Evolutionary conservation across 2,797 vertebrate genomes (phyloP).

Genomic region (Oryzias sinensis): DNA sequence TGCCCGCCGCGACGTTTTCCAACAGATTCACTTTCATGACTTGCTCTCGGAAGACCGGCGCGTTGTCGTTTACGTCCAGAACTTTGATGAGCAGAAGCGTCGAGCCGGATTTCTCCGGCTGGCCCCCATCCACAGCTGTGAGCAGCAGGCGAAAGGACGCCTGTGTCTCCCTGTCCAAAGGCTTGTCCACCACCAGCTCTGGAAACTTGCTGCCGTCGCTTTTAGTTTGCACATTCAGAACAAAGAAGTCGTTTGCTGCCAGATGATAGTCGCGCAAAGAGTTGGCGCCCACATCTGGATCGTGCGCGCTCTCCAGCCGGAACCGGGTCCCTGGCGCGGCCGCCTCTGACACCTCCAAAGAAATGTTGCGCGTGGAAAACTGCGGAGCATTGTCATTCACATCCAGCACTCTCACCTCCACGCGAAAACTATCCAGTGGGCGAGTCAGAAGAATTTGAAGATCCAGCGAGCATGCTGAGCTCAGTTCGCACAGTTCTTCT

Average conservation of each 20-base stretch:
- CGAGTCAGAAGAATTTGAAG: constrained; percentile 86
- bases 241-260: constrained; percentile 83
- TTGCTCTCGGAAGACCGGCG: constrained; percentile 83
- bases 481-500: constrained; percentile 86
- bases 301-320: constrained; percentile 91
- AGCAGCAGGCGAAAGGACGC: constrained; percentile 85
- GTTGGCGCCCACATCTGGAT: constrained; percentile 93
- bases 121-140: constrained; percentile 89
- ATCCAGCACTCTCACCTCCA: constrained; percentile 89
- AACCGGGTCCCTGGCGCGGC: constrained; percentile 84
- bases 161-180: constrained; percentile 88
- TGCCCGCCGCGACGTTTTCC: constrained; percentile 86
- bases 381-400: constrained; percentile 93
- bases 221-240: constrained; percentile 86
- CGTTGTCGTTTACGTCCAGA: constrained; percentile 93
- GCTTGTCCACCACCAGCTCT: constrained; percentile 87
- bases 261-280: constrained; percentile 87
- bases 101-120: constrained; percentile 86
- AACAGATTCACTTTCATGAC: constrained; percentile 81
- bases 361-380: constrained; percentile 84
- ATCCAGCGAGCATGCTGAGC: constrained; percentile 79
- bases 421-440: constrained; percentile 85
- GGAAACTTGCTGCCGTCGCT: constrained; percentile 91
- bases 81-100: constrained; percentile 84
- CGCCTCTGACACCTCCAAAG: constrained; percentile 88